Conservation (phyloP, 2,797 vertebrate genomes). For the Epinephelus awoara region DNA sequence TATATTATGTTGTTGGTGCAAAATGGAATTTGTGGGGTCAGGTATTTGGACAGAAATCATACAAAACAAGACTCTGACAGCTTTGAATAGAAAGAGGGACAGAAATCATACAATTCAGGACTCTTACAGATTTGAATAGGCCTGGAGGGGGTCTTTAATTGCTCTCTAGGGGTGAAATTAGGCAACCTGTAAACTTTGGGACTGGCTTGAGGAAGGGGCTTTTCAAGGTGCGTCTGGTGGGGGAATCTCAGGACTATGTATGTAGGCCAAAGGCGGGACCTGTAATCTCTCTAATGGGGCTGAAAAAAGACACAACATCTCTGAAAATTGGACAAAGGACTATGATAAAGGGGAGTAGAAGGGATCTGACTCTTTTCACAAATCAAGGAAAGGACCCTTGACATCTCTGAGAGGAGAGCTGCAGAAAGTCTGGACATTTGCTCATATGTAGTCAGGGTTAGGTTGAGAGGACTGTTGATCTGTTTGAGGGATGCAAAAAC, state of each 20-base stretch:
- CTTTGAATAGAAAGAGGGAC: slow-evolving; percentile 30
- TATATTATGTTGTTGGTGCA: slow-evolving; percentile 34
- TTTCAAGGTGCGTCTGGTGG: slow-evolving; percentile 20
- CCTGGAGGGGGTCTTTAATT: slow-evolving; percentile 54
- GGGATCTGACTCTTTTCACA: slow-evolving; percentile 25
- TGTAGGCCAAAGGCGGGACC: slow-evolving; percentile 39
- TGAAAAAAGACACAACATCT: slow-evolving; percentile 36
- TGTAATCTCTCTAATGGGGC: slow-evolving; percentile 37
- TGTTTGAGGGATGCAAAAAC: slow-evolving; percentile 29
- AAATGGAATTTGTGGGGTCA: slow-evolving; percentile 50
- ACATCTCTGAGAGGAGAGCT: slow-evolving; percentile 39
- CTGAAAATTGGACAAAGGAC: slow-evolving; percentile 47
- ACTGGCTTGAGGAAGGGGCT: slow-evolving; percentile 32
- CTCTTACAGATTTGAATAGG: slow-evolving; percentile 52
- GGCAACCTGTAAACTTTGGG: slow-evolving; percentile 51
- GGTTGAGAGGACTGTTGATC: slow-evolving; percentile 16
- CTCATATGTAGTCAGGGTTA: slow-evolving; percentile 3
- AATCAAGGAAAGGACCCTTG: slow-evolving; percentile 26
- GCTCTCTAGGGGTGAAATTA: slow-evolving; percentile 46
- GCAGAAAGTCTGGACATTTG: slow-evolving; percentile 27
- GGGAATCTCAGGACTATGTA: slow-evolving; percentile 33
- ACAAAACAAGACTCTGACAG: slow-evolving; percentile 30
- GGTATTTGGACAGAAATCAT: slow-evolving; percentile 49
- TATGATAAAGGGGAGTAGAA: slow-evolving; percentile 35
- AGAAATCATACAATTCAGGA: too few relatives aligned